Conservation (phyloP, 2,113 vertebrate genomes). For the Sturnus vulgaris region DNA sequence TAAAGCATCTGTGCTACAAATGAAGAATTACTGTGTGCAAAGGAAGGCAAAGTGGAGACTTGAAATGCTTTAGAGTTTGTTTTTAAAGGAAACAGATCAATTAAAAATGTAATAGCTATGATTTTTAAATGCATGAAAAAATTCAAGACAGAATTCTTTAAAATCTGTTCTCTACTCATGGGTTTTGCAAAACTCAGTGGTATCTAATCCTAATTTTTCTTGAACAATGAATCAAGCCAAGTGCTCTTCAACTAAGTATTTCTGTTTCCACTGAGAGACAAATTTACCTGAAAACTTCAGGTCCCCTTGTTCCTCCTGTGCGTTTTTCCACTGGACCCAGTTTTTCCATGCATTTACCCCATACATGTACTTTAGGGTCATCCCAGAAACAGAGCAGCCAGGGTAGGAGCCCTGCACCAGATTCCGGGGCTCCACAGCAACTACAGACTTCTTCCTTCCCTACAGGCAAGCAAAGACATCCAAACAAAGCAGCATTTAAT, state of each 20-base stretch:
- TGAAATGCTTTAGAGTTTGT: not conserved
- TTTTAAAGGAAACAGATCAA: not conserved
- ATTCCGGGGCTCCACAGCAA: conserved; percentile 65
- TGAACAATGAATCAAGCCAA: not conserved
- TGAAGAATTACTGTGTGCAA: not conserved
- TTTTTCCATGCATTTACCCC: conserved; percentile 94
- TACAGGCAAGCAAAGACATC: conserved; percentile 28
- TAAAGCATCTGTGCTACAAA: not conserved
- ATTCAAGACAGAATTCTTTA: not conserved
- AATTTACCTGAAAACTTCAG: conserved; percentile 79
- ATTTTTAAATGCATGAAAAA: not conserved
- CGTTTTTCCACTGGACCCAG: conserved; percentile 91
- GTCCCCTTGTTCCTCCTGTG: conserved; percentile 83
- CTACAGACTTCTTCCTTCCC: conserved; percentile 81
- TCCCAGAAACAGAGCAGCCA: conserved; percentile 76
- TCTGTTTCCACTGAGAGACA: not conserved
- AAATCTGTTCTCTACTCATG: not conserved
- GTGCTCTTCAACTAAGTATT: not conserved
- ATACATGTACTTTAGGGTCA: conserved; percentile 87
- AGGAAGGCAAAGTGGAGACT: not conserved
- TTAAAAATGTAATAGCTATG: not conserved
- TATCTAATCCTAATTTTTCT: not conserved
- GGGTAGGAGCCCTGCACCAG: conserved; percentile 73
- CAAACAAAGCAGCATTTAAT: not conserved
- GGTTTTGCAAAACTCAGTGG: not conserved